A percentile compares a stretch with the other conserved stretches of the same genome.
Evolutionary conservation across 2,888 invertebrate genomes (phyloP).

Genomic region (Zygogramma bicolorata): DNA sequence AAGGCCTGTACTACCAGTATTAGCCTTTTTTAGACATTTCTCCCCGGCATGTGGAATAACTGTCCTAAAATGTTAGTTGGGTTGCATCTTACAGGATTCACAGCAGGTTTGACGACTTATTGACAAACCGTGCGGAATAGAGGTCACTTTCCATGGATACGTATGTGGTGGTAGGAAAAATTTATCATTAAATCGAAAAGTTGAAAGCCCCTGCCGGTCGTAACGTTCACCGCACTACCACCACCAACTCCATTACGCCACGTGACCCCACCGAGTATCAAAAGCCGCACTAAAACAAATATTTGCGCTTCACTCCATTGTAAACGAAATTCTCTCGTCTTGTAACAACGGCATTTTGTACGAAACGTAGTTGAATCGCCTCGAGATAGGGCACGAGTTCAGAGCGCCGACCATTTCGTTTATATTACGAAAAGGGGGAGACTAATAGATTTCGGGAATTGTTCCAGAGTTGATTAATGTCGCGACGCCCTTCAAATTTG

Average conservation of each 20-base stretch:
- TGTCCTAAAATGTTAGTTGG: no score
- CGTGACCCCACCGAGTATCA: background rate
- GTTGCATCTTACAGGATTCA: no score
- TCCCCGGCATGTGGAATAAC: no score
- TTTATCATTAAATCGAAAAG: no score
- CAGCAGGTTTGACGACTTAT: no score
- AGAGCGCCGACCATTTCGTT: background rate
- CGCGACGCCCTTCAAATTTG: slow-evolving; percentile 25
- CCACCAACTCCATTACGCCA: background rate
- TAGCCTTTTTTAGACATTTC: no score
- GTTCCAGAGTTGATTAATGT: slow-evolving; percentile 25
- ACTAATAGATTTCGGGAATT: slow-evolving; percentile 27
- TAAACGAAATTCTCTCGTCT: slow-evolving; percentile 9
- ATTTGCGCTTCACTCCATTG: slow-evolving; percentile 4
- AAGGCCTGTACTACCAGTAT: no score
- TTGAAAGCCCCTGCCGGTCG: background rate
- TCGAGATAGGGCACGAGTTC: slow-evolving; percentile 17
- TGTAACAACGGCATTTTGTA: slow-evolving; percentile 13
- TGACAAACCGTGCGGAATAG: no score
- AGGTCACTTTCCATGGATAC: no score
- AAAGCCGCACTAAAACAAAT: slow-evolving; percentile 16
- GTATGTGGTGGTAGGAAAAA: no score
- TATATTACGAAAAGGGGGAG: slow-evolving; percentile 19
- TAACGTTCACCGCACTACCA: background rate
- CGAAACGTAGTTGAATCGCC: background rate